Percentiles rank a stretch among this genome's conserved stretches.
Conservation (phyloP, 1,140 invertebrate genomes). For the Bradysia coprophila region DNA sequence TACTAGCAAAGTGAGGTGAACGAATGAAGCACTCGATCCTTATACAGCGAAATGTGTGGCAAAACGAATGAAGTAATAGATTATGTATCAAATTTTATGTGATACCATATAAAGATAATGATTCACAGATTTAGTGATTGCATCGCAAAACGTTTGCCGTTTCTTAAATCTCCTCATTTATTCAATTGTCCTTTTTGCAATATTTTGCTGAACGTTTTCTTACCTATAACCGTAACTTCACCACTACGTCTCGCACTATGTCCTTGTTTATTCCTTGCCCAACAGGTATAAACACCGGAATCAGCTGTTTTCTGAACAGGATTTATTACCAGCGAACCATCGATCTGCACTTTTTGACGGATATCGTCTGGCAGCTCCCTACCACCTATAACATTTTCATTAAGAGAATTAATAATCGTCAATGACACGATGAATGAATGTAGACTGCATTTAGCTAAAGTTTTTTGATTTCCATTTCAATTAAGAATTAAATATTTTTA, state of each 20-base stretch:
- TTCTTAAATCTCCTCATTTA: no score
- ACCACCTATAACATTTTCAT: slow-evolving; percentile 26
- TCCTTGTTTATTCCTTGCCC: slow-evolving; percentile 51
- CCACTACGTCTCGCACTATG: slow-evolving; percentile 49
- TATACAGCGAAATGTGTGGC: no score
- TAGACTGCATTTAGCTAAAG: neutral
- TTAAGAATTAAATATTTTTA: neutral
- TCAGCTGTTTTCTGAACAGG: slow-evolving; percentile 57
- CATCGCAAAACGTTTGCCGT: no score
- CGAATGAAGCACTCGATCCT: no score
- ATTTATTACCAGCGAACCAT: slow-evolving; percentile 52
- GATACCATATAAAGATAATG: no score
- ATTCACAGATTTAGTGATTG: no score
- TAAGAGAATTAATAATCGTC: neutral
- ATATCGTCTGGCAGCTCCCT: slow-evolving; percentile 60
- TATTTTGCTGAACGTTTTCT: no score
- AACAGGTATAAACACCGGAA: slow-evolving; percentile 60
- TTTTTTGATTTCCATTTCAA: neutral
- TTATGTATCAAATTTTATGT: no score
- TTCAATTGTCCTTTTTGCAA: no score
- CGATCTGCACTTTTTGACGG: slow-evolving; percentile 52
- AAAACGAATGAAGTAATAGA: no score
- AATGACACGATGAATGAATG: slow-evolving; percentile 2
- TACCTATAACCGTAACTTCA: slow-evolving; percentile 57
- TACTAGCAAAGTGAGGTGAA: no score